Base-by-base conservation (phyloP, 2,888 invertebrate species). In the Acronicta leporina region DNA sequence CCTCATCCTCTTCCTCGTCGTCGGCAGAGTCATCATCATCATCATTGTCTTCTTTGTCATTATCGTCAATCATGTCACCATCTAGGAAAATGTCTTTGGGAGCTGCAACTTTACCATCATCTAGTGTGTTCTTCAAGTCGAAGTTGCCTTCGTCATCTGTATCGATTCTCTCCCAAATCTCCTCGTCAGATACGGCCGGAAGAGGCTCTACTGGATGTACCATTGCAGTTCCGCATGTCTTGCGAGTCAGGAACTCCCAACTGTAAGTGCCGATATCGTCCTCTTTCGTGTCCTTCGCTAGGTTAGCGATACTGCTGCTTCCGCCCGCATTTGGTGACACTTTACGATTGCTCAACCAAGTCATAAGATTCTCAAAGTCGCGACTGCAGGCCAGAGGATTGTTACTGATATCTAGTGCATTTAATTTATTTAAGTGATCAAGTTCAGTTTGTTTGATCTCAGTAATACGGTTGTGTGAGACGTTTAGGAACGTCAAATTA, bases 381-480 rank as follows among this genome's bases (percentile, higher is more conserved):
- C 95, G 92, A 70, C 96, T 95, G 85, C 97, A 97, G 44, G 95
- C 94, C 40, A 97, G 88, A 2, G 96, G 96, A 87, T 97, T 97
- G 72, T 95, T 94, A 61, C 95, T 94, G 40, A 96, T 90, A 79
- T 96, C 96, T 5, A 97, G 87, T 42, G 95, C 94, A 49, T 95
- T 92, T 27, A 96, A 81, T 77, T 95, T 95, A 25, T 95, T 95
- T 53, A 95, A 94, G 42, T 95, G 94, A 68, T 95, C 92, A 51
- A 96, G 87, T 81, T 96, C 96, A 50, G 94, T 94, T 63, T 95
- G 88, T 63, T 95, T 95, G 30, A 96, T 92, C 63, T 92, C 92
- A 25, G 85, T 91, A 44, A 96, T 94, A 54, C 93, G 91, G 79
- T 97, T 97, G 68, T 96, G 92, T 7, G 95, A 95, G 58, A 95